A percentile compares a stretch with the other conserved stretches of the same genome.
These are phyloP conservation scores for Cairina moschata DNA, from an alignment of 2,113 vertebrate genomes.

Conservation along the genomic window DNA sequence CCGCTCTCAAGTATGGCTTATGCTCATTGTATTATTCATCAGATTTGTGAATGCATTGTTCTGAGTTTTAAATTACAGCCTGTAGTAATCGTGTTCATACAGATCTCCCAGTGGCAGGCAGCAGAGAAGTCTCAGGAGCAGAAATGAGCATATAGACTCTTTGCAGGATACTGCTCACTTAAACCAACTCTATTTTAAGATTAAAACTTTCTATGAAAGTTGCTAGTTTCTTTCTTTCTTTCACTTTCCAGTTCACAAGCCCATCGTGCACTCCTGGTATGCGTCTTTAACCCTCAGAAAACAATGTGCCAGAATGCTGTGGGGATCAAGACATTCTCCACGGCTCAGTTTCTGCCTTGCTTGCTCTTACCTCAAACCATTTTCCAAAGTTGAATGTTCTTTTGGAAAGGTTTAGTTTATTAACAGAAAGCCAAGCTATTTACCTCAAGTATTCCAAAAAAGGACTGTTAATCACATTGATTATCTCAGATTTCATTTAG, in stretches of 20 bases:
- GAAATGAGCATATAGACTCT: background rate
- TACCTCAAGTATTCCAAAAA: background rate
- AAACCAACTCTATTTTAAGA: background rate
- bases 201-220: background rate
- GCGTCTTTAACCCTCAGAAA: background rate
- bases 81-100: background rate
- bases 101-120: background rate
- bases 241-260: background rate
- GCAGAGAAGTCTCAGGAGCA: background rate
- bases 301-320: background rate
- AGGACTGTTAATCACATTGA: background rate
- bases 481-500: background rate
- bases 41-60: slow-evolving; percentile 60
- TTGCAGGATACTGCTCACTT: background rate
- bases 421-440: background rate
- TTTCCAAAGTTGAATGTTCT: slow-evolving; percentile 20
- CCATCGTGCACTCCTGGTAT: background rate
- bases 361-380: slow-evolving; percentile 9
- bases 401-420: background rate
- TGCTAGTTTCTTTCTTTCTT: background rate
- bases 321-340: background rate
- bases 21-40: slow-evolving; percentile 39
- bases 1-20: slow-evolving; percentile 31
- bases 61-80: slow-evolving; percentile 19
- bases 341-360: background rate